These are phyloP conservation scores for Enteromius argenteus DNA, from an alignment of 2,797 vertebrate genomes.

Conservation along the genomic window DNA sequence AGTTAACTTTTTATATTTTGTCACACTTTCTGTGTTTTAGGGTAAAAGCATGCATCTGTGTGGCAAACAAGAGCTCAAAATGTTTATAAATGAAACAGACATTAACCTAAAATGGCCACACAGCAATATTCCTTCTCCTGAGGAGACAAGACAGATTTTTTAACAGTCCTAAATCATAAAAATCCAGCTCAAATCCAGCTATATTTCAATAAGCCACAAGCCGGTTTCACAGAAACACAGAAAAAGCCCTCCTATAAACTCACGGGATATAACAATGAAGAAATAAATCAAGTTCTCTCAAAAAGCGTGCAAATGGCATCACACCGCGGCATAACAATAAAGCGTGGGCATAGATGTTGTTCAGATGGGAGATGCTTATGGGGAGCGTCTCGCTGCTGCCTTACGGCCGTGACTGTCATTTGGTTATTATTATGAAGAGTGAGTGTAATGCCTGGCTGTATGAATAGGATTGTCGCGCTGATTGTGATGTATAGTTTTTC, in stretches of 20 bases:
- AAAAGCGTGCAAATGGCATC: constrained; percentile 30
- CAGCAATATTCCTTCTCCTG: background rate
- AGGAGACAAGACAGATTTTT: constrained; percentile 13
- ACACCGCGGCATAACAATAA: constrained; percentile 33
- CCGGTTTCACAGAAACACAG: constrained; percentile 2
- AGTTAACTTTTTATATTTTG: constrained; percentile 36
- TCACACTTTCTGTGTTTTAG: constrained; percentile 12
- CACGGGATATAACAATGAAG: constrained; percentile 28
- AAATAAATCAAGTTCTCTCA: constrained; percentile 54
- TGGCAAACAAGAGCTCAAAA: constrained; percentile 28
- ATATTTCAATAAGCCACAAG: constrained; percentile 39
- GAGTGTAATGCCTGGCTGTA: constrained; percentile 91
- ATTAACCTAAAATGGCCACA: constrained; percentile 9
- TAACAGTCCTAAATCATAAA: constrained; percentile 12
- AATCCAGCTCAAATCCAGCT: background rate
- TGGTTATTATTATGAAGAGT: constrained; percentile 89
- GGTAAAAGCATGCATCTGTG: background rate
- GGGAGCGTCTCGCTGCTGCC: constrained; percentile 66
- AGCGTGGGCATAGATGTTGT: constrained; percentile 25
- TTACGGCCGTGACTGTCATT: constrained; percentile 82
- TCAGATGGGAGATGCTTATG: constrained; percentile 44
- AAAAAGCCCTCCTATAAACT: constrained; percentile 28
- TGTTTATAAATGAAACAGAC: constrained; percentile 20
- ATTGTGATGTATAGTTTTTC: constrained; percentile 99
- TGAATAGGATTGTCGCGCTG: constrained; percentile 95